phyloP scores from a whole-genome alignment of 2,113 vertebrate species.

The Tautogolabrus adspersus region DNA sequence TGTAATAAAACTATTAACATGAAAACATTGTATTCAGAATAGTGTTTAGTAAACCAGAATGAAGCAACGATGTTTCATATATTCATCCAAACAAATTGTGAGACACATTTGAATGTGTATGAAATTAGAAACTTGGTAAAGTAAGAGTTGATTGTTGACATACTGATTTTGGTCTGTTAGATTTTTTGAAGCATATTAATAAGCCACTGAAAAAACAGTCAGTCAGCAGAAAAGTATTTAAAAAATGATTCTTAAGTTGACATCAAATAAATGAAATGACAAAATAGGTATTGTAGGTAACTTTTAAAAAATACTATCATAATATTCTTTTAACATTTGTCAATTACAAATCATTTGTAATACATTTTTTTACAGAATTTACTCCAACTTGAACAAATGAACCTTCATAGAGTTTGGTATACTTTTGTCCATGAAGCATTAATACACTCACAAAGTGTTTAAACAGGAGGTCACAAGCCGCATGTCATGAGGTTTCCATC shows the following conservation, averaged over 20 bases:
- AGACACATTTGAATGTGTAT: not conserved
- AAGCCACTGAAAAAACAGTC: not conserved
- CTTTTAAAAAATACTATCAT: no score
- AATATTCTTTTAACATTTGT: no score
- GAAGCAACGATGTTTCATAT: no score
- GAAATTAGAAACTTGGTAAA: not conserved
- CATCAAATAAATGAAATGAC: not conserved
- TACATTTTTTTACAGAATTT: not conserved
- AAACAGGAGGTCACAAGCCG: conserved; percentile 76
- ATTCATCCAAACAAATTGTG: not conserved
- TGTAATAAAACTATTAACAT: no score
- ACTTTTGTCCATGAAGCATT: conserved; percentile 11
- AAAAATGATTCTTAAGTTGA: not conserved
- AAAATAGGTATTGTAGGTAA: no score
- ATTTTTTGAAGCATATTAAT: not conserved
- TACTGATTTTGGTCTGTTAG: not conserved
- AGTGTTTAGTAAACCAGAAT: no score
- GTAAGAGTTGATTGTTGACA: not conserved
- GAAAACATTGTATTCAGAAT: no score
- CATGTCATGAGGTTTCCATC: conserved; percentile 83
- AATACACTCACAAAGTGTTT: conserved; percentile 62
- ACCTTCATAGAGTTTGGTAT: not conserved
- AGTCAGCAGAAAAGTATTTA: not conserved
- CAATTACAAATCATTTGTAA: no score
- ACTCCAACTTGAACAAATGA: not conserved